Base-by-base conservation (phyloP, 2,113 vertebrate species). In the Pluvialis apricaria region DNA sequence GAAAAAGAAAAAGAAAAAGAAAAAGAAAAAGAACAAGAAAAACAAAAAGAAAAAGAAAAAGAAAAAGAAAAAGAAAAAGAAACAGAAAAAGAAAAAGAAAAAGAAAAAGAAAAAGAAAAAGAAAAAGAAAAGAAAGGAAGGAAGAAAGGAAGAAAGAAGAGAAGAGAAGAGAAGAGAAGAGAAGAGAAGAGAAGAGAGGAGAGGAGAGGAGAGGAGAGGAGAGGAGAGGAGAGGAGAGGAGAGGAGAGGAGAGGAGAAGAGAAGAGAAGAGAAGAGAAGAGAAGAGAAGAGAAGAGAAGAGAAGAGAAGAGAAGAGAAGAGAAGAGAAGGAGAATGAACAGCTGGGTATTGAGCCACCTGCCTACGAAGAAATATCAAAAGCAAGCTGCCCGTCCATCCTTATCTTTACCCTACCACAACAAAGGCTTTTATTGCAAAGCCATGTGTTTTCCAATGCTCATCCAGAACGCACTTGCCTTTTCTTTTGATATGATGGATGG, bases 131-230 rank as follows among this genome's bases (percentile, higher is more conserved):
- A 10, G 3, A 7, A 9, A 3, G 6, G 13, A 28, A 12, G 5
- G 4, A 10, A 14, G 7, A 5, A 3, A 19, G 9, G 1, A 5
- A 4, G 11, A 3, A 2, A 16, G 15, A 12, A 36, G 29, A 18
- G 15, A 15, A 6, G 13, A 8, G 25, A 26, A 17, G 20, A 13
- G 4, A 11, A 20, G 21, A 13, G 13, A 12, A 10, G 8, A 4
- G 8, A 9, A 29, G 17, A 28, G 8, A 5, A 6, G 7, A 42
- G 4, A 10, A 7, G 13, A 4, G 10, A 32, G 13, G 11, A 18
- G 19, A 19, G 32, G 31, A 20, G 7, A 32, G 6, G 11, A 32
- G 17, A 25, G 28, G 32, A 17, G 31, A 68, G 15, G 25, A 28
- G 12, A 12, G 13, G 16, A 25, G 51, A 13, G 15, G 9, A 4